These are phyloP conservation scores for Drosophila siamana DNA, from an alignment of 2,888 invertebrate species.

Conservation along the genomic window DNA sequence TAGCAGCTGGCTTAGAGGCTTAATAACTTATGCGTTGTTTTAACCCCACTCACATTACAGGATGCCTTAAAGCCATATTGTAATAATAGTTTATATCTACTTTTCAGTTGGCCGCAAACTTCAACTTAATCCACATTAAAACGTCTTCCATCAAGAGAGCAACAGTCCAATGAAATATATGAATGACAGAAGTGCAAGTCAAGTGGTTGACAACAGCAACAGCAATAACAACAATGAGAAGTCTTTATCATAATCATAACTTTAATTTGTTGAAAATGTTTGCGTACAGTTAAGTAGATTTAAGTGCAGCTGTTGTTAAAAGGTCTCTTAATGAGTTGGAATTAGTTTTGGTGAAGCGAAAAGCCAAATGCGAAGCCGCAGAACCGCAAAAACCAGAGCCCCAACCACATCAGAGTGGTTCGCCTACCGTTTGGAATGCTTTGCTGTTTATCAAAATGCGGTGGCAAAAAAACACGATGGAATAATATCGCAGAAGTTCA, in stretches of 20 bases:
- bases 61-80: not conserved
- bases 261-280: constrained; percentile 28
- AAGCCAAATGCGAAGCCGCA: constrained; percentile 27
- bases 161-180: constrained; percentile 4
- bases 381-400: constrained; percentile 31
- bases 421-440: constrained; percentile 32
- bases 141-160: constrained; percentile 12
- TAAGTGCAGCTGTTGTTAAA: constrained; percentile 43
- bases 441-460: constrained; percentile 14
- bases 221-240: not conserved
- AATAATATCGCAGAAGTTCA: not conserved
- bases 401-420: constrained; percentile 57
- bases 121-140: constrained; percentile 10
- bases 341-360: constrained; percentile 36
- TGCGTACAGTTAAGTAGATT: constrained; percentile 29
- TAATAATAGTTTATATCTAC: constrained; percentile 6
- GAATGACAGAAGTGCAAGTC: constrained; percentile 3
- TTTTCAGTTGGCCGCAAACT: not conserved
- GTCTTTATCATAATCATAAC: constrained; percentile 28
- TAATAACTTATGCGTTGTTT: constrained; percentile 2
- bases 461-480: constrained; percentile 19
- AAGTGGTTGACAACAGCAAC: constrained; percentile 9
- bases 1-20: constrained; percentile 1
- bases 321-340: constrained; percentile 54
- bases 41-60: not conserved